A percentile compares a stretch with the other conserved stretches of the same genome.
Conservation (phyloP, 2,113 vertebrate species). For the Eleginops maclovinus region DNA sequence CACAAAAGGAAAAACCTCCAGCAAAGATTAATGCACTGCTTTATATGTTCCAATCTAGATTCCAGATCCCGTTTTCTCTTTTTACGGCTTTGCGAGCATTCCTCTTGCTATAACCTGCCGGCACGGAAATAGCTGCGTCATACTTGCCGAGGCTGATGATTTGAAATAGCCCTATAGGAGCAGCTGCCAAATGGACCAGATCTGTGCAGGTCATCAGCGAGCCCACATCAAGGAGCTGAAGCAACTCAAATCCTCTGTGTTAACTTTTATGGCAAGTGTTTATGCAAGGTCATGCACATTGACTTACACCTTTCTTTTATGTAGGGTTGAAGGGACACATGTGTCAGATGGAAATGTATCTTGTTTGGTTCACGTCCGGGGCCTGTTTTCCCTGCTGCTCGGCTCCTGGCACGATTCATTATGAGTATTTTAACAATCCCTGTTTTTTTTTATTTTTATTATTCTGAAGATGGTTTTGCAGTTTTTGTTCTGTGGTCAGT, state of each 20-base stretch:
- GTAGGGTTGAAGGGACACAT: constrained; percentile 64
- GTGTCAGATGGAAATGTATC: constrained; percentile 68
- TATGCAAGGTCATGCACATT: constrained; percentile 83
- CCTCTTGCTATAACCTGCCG: constrained; percentile 72
- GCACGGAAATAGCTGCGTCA: constrained; percentile 79
- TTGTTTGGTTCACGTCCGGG: constrained; percentile 39
- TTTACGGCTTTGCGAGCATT: constrained; percentile 77
- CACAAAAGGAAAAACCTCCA: constrained; percentile 68
- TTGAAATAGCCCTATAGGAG: constrained; percentile 67
- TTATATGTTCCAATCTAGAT: constrained; percentile 80
- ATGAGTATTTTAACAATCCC: constrained; percentile 5
- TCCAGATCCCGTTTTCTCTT: constrained; percentile 78
- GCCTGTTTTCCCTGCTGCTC: constrained; percentile 6
- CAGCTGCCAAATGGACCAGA: constrained; percentile 62
- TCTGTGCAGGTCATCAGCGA: constrained; percentile 79
- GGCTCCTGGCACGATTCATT: background rate
- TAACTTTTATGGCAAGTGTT: constrained; percentile 85
- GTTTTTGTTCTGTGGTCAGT: background rate
- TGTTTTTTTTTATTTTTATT: background rate
- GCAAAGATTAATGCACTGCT: constrained; percentile 78
- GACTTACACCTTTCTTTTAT: constrained; percentile 78
- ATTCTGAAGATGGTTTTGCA: background rate
- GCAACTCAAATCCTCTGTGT: constrained; percentile 74
- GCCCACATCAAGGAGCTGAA: constrained; percentile 72
- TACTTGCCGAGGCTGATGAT: constrained; percentile 57